Base-by-base conservation (phyloP, 2,113 vertebrate species). In the Lasiurus borealis region DNA sequence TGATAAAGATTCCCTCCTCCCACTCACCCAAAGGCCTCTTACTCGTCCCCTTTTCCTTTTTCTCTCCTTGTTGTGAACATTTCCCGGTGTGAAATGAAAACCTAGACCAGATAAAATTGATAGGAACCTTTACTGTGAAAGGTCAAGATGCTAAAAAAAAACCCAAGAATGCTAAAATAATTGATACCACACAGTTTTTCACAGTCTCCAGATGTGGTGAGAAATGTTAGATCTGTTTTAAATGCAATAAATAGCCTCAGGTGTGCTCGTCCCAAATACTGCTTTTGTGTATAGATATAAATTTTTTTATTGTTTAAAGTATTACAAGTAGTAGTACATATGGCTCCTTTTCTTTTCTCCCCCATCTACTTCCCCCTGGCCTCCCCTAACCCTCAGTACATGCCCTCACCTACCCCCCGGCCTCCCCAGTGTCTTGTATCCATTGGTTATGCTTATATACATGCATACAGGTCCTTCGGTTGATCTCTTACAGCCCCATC, bases 221-320 rank as follows among this genome's bases (percentile, higher is more conserved):
- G 83, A 94, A 96, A 88, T 85, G 19, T 85, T 77, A 95, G 76
- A 57, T 87, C 86, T 94, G 57, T 40, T 93, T 96, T 90, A 88
- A 95, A 93, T 93, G 84, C 54, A 85, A 2, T 94, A 62, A 86
- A 44, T 69, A 95, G 71, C 95, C 94, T 94, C 48, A 92, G 94
- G 94, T 97, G 31, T 86, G 88, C 73, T 80, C 1, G 4, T 80
- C 59, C 59, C 76, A 88, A 89, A 73, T 92, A 95, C 80, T 94
- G 64, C 57, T 89, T 90, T 40, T 40, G 40, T 40, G 40, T 40
- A 40, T 40, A 40, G 40, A 40, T 40, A 40, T 40, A 40, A 40
- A 3, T 40, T 40, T 40, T 40, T 40, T 40, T 40, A 40, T 40
- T 40, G 40, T 40, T 40, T 40, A 40, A 40, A 40, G 40, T 40